Evolutionary conservation across 2,797 vertebrate genomes (phyloP), one percentile per base, ranked within the genome.

Genomic region (Caiman crocodilus): DNA sequence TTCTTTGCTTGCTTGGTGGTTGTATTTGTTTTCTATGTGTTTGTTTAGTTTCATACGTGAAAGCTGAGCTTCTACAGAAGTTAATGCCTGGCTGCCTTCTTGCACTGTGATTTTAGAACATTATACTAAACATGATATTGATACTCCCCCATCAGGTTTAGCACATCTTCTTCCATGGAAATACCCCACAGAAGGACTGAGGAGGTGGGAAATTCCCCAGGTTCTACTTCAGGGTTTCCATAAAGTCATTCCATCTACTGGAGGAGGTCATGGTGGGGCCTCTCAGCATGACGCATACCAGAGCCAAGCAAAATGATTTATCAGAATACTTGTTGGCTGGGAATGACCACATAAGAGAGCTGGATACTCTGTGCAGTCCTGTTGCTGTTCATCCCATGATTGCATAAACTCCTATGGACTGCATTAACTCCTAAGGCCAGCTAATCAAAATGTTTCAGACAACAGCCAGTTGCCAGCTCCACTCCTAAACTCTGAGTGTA

Each of bases 391-490:
- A 2, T 3, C 63, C 23, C 1, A 1, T 23, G 42, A 30, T 1
- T 16, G 73, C 30, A 8, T 71, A 10, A 61, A 42, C 82, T 77
- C 64, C 42, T 50, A 50, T 10, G 3, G 42, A 50, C 11, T 28
- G 89, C 89, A 76, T 84, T 83, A 75, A 14, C 1, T 6, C 21
- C 75, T 69, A 75, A 1, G 0, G 59, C 81, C 94, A 90, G 95
- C 94, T 94, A 92, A 30, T 0, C 26, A 67, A 1, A 4, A 1
- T 74, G 76, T 81, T 75, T 9, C 0, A 64, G 50, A 69, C 7
- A 90, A 91, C 91, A 84, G 84, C 90, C 82, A 94, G n/a, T 60
- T 63, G 71, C 80, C 1, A 79, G 61, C 30, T 69, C 64, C 69
- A 3, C 93, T 81, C 71, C 91, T 67, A 85, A 5, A 1, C 65